Evolutionary conservation across 2,888 invertebrate species (phyloP).

Genomic region (Craniophora ligustri): DNA sequence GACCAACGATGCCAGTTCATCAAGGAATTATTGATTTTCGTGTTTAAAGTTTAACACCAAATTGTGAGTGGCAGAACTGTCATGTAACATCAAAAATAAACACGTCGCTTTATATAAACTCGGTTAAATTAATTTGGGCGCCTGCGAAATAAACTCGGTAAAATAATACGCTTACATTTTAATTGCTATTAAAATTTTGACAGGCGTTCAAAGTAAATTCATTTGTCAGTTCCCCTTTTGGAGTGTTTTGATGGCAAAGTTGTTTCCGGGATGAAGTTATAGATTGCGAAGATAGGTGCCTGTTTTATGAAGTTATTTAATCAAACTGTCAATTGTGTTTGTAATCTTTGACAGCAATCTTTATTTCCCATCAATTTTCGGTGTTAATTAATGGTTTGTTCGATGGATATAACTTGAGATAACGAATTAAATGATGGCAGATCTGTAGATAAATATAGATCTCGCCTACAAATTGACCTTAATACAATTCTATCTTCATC

Average conservation of each 20-base stretch:
- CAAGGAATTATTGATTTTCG: slow-evolving; percentile 20
- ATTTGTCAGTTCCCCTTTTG: slow-evolving; percentile 14
- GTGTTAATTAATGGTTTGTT: background rate
- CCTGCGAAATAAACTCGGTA: slow-evolving; percentile 5
- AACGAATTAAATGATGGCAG: too few relatives aligned
- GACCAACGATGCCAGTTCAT: too few relatives aligned
- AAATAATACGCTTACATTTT: slow-evolving; percentile 6
- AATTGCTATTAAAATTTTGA: slow-evolving; percentile 25
- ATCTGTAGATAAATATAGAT: too few relatives aligned
- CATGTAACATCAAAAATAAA: background rate
- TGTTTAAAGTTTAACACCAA: slow-evolving; percentile 1
- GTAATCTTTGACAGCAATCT: slow-evolving; percentile 15
- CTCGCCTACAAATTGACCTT: too few relatives aligned
- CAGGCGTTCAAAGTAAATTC: slow-evolving; percentile 21
- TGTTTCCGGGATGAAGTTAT: slow-evolving; percentile 11
- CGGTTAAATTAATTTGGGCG: slow-evolving; percentile 6
- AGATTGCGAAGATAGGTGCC: slow-evolving; percentile 18
- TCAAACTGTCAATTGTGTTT: slow-evolving; percentile 14
- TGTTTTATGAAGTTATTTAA: slow-evolving; percentile 24
- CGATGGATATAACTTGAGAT: background rate
- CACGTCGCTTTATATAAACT: slow-evolving; percentile 4
- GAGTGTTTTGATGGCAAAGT: slow-evolving; percentile 5
- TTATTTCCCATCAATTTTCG: slow-evolving; percentile 3
- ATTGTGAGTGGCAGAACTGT: background rate
- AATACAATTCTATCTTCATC: too few relatives aligned